A percentile compares a stretch with the other conserved stretches of the same genome.
phyloP scores from a whole-genome alignment of 2,888 invertebrate genomes.

The Drosophila picticornis region DNA sequence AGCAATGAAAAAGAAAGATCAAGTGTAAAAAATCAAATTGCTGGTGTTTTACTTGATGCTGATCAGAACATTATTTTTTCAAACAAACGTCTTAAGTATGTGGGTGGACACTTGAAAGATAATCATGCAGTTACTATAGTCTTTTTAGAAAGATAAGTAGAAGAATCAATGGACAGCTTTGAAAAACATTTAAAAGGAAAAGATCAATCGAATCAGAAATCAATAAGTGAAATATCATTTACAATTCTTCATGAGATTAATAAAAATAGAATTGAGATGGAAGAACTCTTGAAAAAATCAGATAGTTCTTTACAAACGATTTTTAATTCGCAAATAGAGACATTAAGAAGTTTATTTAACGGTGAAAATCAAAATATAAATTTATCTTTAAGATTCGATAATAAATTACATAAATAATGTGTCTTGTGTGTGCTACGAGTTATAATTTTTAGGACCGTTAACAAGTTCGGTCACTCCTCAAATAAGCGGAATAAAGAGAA shows the following conservation, averaged over 20 bases:
- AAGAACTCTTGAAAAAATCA: not conserved
- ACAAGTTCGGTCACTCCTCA: not conserved
- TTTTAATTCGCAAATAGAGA: not conserved
- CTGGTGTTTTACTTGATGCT: not conserved
- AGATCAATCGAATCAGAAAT: too few species aligned
- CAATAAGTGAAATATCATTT: too few species aligned
- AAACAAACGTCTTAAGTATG: too few species aligned
- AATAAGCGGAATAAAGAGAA: too few species aligned
- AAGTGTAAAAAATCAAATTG: not conserved
- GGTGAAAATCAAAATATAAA: not conserved
- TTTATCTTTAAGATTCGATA: not conserved
- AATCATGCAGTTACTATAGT: too few species aligned
- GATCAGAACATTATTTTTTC: not conserved
- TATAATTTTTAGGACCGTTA: not conserved
- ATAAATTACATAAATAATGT: not conserved
- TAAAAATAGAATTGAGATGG: not conserved
- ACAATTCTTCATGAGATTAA: too few species aligned
- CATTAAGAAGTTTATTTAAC: not conserved
- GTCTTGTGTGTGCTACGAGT: not conserved
- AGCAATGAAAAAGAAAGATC: not conserved
- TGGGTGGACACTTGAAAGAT: too few species aligned
- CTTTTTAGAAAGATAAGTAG: too few species aligned
- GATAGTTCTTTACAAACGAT: not conserved
- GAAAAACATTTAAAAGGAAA: too few species aligned
- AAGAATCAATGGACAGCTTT: too few species aligned